Evolutionary conservation across 2,797 vertebrate species (phyloP).

Genomic region (Eulemur albifrons): DNA sequence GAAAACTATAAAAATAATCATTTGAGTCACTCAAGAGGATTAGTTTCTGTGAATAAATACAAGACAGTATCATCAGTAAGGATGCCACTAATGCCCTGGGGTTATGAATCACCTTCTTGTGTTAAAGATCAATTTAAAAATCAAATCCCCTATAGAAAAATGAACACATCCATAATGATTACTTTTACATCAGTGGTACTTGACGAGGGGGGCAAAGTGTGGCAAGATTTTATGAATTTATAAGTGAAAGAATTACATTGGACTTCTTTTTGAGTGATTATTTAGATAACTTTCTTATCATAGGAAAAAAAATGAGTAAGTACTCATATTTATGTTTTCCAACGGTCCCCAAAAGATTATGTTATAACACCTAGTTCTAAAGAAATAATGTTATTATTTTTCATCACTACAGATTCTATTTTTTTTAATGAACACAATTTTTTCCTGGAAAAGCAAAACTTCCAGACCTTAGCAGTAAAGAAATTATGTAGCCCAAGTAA

Average conservation of each 20-base stretch:
- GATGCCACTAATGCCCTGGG: not conserved
- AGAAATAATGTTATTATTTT: not conserved
- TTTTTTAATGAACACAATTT: not conserved
- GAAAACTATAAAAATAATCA: slow-evolving; percentile 35
- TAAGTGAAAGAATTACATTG: slow-evolving; percentile 2
- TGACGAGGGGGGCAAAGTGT: not conserved
- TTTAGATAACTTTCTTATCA: not conserved
- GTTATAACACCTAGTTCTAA: not conserved
- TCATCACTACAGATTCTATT: not conserved
- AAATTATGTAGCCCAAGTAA: slow-evolving; percentile 33
- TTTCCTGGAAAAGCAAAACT: slow-evolving; percentile 5
- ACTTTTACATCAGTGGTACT: not conserved
- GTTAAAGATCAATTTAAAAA: slow-evolving; percentile 56
- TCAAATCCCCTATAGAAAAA: slow-evolving; percentile 40
- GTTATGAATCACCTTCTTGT: slow-evolving; percentile 24
- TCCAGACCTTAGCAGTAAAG: not conserved
- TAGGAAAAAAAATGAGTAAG: not conserved
- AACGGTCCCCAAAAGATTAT: not conserved
- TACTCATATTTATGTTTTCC: slow-evolving; percentile 41
- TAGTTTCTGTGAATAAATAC: slow-evolving; percentile 45
- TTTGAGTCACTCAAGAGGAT: slow-evolving; percentile 42
- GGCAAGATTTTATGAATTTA: slow-evolving; percentile 30
- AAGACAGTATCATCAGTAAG: not conserved
- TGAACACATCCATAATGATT: not conserved
- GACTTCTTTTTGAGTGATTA: slow-evolving; percentile 28